Conservation (phyloP, 64 coral and sea anemone species). For the Acropora tenuis region DNA sequence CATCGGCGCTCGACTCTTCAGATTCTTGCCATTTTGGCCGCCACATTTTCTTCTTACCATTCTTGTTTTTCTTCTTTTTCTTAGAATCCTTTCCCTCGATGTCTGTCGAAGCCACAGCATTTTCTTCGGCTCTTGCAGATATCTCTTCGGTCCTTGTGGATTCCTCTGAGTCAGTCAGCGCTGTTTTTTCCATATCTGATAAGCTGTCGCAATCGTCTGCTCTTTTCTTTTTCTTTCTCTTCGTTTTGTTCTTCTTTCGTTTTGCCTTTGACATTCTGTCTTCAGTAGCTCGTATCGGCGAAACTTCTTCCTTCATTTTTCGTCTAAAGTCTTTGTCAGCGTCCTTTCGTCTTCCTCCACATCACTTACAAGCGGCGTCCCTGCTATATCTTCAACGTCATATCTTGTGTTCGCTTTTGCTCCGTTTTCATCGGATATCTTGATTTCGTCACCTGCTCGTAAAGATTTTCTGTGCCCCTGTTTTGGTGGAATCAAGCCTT, state of each 20-base stretch:
- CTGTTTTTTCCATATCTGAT: background rate
- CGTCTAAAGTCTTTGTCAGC: background rate
- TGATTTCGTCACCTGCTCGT: background rate
- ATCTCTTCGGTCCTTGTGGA: background rate
- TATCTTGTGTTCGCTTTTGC: background rate
- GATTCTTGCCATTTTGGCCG: background rate
- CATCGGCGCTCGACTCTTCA: background rate
- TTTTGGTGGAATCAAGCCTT: too few species aligned
- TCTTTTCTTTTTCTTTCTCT: conserved; percentile 11
- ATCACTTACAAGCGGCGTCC: background rate
- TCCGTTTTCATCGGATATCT: background rate
- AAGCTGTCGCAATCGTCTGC: background rate
- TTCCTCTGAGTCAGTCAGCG: background rate
- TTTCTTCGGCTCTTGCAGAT: background rate
- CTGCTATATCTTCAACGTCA: background rate
- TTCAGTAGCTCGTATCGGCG: too few species aligned
- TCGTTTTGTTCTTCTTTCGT: background rate
- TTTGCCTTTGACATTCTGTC: background rate
- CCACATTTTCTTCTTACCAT: background rate
- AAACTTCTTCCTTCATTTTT: background rate
- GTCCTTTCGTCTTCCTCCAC: background rate
- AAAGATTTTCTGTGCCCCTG: background rate
- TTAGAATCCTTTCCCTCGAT: background rate
- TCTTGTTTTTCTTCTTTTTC: conserved; percentile 28
- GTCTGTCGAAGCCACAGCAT: background rate